phyloP scores from a whole-genome alignment of 2,888 invertebrate genomes.

The Mesochorus sp. region DNA sequence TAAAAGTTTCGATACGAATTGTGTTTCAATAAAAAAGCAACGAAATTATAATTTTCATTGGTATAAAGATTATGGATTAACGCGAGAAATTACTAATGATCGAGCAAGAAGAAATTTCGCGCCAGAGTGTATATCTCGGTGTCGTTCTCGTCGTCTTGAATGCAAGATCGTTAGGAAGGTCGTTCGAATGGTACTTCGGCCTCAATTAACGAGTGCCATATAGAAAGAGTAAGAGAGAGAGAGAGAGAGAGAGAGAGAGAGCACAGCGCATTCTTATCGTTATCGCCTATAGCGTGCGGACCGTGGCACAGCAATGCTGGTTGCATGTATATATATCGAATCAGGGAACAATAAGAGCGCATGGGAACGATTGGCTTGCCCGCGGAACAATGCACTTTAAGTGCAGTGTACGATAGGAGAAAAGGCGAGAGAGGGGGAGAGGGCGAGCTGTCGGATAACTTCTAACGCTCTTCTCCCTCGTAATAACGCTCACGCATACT shows the following conservation, averaged over 20 bases:
- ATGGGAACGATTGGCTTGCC: constrained; percentile 55
- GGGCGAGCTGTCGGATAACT: constrained; percentile 59
- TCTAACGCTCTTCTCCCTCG: constrained; percentile 52
- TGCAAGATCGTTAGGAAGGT: constrained; percentile 62
- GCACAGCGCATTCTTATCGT: constrained; percentile 55
- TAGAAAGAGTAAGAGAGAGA: not conserved
- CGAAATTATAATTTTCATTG: too few relatives aligned
- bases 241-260: not conserved
- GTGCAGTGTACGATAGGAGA: constrained; percentile 25
- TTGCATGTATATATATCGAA: constrained; percentile 17
- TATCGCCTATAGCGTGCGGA: constrained; percentile 43
- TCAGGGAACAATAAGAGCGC: constrained; percentile 53
- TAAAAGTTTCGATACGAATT: too few relatives aligned
- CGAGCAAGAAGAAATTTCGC: not conserved
- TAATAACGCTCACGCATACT: constrained; percentile 20
- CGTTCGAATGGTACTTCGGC: constrained; percentile 62
- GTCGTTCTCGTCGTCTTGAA: constrained; percentile 46
- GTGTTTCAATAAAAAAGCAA: too few relatives aligned
- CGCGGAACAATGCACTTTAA: constrained; percentile 65
- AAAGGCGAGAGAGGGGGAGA: too few relatives aligned
- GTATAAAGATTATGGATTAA: not conserved
- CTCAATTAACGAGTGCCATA: constrained; percentile 59
- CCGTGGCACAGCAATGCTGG: constrained; percentile 23
- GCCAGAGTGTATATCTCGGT: constrained; percentile 18
- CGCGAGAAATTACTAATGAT: constrained; percentile 11